Evolutionary conservation across 1,140 invertebrate species (phyloP), one percentile per base, ranked within the genome.

Genomic region (Papilio glaucus): DNA sequence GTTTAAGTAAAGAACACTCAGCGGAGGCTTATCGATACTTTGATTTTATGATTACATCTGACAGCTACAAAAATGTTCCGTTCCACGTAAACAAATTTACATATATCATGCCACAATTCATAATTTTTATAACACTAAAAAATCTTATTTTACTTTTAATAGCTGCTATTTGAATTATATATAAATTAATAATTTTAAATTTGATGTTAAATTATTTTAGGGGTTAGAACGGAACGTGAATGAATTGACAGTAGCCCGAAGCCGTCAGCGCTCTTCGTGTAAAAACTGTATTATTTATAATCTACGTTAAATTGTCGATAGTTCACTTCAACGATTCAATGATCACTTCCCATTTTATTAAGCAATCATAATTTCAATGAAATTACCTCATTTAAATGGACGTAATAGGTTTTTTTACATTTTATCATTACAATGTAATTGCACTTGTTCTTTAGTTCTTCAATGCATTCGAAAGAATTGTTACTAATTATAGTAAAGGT

Each of bases 401-500:
- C 89, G 89, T 85, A 71, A 81, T 85, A 63, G 60, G 76, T 80
- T 84, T 84, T n/a, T 77, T 82, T 86, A 86, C 79, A 86, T 85
- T 83, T 85, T 84, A 82, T 80, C 84, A 80, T 80, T 80, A 53
- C 78, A 79, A 86, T 83, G 83, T 91, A 91, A 91, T 91, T 89
- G 89, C 89, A 91, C 89, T 91, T 91, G 78, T 84, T 86, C 68
- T 82, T 77, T 90, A 87, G 86, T 82, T 89, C 86, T 83, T 85
- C 81, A 81, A 77, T 85, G 75, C 80, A 81, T 77, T 79, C 74
- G 75, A 78, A 71, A 73, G 61, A 76, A 78, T 77, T 74, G 49
- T 67, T 67, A 72, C 62, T 76, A 77, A 78, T 73, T 72, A 79
- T 69, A 53, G 68, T 77, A 80, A 42, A 45, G 53, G 68, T 76